phyloP scores from a whole-genome alignment of 2,797 vertebrate species.

The Trichosurus vulpecula region DNA sequence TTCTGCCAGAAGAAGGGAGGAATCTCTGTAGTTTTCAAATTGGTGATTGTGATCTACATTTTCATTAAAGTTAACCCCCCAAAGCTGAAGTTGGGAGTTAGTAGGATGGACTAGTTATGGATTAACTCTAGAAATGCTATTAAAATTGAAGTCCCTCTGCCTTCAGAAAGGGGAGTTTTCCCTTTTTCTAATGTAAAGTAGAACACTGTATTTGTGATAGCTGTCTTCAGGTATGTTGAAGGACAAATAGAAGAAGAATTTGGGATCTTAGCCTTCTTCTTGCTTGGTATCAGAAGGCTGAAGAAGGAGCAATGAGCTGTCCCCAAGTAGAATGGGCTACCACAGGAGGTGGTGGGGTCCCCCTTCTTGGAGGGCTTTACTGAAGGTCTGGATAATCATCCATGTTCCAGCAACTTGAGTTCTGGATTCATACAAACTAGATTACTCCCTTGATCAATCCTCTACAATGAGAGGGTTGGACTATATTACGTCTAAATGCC shows the following conservation, averaged over 20 bases:
- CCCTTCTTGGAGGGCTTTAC: too few species aligned
- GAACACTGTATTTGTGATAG: not conserved
- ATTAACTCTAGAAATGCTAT: slow-evolving; percentile 15
- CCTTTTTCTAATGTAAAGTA: not conserved
- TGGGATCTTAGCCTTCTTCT: not conserved
- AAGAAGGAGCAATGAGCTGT: too few species aligned
- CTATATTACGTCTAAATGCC: not conserved
- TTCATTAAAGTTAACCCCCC: slow-evolving; percentile 4
- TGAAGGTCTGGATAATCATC: too few species aligned
- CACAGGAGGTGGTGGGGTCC: too few species aligned
- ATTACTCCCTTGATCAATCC: too few species aligned
- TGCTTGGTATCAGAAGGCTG: not conserved
- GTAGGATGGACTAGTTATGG: not conserved
- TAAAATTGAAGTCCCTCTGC: not conserved
- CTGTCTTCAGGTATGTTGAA: not conserved
- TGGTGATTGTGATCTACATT: not conserved
- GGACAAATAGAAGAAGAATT: not conserved
- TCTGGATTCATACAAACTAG: not conserved
- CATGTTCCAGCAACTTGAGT: not conserved
- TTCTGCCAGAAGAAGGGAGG: not conserved
- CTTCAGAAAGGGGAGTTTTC: slow-evolving; percentile 15
- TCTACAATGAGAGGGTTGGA: not conserved
- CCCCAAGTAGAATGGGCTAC: too few species aligned
- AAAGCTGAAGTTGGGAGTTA: slow-evolving; percentile 1
- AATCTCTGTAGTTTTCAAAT: slow-evolving; percentile 37